phyloP scores from a whole-genome alignment of 2,888 invertebrate genomes.

The Pristionchus exspectatus region DNA sequence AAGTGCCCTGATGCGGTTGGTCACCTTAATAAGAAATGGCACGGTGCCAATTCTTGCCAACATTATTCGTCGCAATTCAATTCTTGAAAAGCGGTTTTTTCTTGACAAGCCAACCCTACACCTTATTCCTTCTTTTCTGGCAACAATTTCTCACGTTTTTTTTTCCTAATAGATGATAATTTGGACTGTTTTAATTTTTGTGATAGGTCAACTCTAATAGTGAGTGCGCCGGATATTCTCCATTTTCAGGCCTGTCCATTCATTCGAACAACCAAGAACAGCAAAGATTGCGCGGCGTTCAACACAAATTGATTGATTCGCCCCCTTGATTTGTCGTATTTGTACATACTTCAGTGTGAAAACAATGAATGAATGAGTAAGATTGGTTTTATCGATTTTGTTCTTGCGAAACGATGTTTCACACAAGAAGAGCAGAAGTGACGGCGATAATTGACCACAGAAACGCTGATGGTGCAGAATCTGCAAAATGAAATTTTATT shows the following conservation, averaged over 20 bases:
- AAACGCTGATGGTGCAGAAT: not conserved
- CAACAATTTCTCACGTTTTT: too few species aligned
- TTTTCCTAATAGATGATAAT: too few species aligned
- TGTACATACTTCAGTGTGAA: not conserved
- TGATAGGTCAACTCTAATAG: too few species aligned
- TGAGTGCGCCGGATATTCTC: not conserved
- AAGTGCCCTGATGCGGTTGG: not conserved
- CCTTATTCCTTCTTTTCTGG: not conserved
- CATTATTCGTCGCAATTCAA: too few species aligned
- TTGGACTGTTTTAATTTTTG: too few species aligned
- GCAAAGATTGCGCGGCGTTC: not conserved
- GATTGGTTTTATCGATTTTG: slow-evolving; percentile 5
- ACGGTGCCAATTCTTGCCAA: too few species aligned
- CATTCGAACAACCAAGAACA: slow-evolving; percentile 34
- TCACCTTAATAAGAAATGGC: too few species aligned
- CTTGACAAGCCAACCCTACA: too few species aligned
- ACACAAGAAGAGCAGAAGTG: not conserved
- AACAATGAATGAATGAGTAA: not conserved
- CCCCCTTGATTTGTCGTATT: not conserved
- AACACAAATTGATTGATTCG: not conserved
- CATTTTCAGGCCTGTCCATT: not conserved
- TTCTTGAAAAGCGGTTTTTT: too few species aligned
- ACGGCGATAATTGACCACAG: not conserved
- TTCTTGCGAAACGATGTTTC: not conserved
- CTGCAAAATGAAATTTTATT: not conserved